Percentiles rank a stretch among this genome's conserved stretches.
Conservation (phyloP, 2,888 invertebrate species). For the Campaea margaritaria region DNA sequence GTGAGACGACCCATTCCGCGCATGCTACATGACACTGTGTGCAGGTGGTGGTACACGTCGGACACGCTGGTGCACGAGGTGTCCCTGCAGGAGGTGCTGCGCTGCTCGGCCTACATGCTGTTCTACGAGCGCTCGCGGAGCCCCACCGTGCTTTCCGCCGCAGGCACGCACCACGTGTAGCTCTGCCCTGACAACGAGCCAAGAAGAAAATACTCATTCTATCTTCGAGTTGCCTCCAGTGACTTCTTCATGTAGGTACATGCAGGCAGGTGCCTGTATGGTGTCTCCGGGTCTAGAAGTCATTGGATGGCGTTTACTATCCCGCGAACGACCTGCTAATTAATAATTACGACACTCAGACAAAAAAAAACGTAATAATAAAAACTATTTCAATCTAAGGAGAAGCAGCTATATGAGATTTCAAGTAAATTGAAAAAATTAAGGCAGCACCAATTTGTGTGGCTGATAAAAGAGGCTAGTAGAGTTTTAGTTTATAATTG, state of each 20-base stretch:
- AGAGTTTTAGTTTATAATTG: constrained; percentile 1
- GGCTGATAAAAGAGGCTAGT: constrained; percentile 6
- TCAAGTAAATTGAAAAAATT: background rate
- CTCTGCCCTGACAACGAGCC: background rate
- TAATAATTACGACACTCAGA: too few species aligned
- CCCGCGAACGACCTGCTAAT: background rate
- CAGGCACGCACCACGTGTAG: constrained; percentile 54
- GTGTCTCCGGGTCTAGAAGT: too few species aligned
- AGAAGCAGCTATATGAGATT: background rate
- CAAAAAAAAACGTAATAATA: background rate
- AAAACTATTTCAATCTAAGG: background rate
- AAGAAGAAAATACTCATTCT: too few species aligned
- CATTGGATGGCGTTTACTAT: too few species aligned
- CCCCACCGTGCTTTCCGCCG: constrained; percentile 37
- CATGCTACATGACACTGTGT: too few species aligned
- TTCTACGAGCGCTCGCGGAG: constrained; percentile 90
- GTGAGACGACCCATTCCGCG: too few species aligned
- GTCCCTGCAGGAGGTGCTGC: constrained; percentile 91
- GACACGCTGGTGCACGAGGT: constrained; percentile 94
- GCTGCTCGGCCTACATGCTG: constrained; percentile 95
- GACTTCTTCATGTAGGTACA: too few species aligned
- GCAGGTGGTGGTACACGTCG: constrained; percentile 94
- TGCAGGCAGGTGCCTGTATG: too few species aligned
- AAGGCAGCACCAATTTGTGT: background rate
- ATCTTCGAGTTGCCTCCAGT: background rate